phyloP scores from a whole-genome alignment of 2,797 vertebrate genomes.

The Ataeniobius toweri region DNA sequence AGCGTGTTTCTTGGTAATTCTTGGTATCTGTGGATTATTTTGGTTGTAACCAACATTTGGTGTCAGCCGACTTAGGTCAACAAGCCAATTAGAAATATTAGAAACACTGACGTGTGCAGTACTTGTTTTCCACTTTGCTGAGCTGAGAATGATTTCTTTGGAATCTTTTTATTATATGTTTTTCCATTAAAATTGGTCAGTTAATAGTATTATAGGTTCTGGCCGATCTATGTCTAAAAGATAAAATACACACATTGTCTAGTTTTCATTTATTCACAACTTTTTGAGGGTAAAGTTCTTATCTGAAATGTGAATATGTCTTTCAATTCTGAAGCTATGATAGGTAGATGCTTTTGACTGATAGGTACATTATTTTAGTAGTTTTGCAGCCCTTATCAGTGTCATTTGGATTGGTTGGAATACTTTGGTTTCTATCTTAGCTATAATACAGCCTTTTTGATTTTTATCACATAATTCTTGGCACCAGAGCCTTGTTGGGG shows the following conservation, averaged over 20 bases:
- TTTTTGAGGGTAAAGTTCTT: background rate
- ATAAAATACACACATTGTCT: background rate
- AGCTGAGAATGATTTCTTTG: background rate
- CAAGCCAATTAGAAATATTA: too few species aligned
- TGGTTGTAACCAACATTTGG: too few species aligned
- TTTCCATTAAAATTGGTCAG: background rate
- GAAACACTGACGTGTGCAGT: too few species aligned
- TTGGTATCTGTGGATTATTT: too few species aligned
- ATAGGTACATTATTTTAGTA: constrained; percentile 29
- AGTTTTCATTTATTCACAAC: background rate
- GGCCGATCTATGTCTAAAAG: background rate
- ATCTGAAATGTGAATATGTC: background rate
- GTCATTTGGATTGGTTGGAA: constrained; percentile 59
- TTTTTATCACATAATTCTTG: constrained; percentile 60
- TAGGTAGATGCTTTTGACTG: constrained; percentile 23
- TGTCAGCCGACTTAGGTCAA: too few species aligned
- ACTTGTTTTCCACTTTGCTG: background rate
- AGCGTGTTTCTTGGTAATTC: too few species aligned
- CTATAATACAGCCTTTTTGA: constrained; percentile 59
- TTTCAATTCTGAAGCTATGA: constrained; percentile 1
- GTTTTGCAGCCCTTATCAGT: constrained; percentile 36
- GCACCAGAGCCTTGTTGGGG: constrained; percentile 49
- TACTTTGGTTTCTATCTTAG: constrained; percentile 53
- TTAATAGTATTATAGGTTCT: background rate
- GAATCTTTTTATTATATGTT: background rate